phyloP scores from a whole-genome alignment of 2,113 vertebrate genomes.

The Amia ocellicauda region DNA sequence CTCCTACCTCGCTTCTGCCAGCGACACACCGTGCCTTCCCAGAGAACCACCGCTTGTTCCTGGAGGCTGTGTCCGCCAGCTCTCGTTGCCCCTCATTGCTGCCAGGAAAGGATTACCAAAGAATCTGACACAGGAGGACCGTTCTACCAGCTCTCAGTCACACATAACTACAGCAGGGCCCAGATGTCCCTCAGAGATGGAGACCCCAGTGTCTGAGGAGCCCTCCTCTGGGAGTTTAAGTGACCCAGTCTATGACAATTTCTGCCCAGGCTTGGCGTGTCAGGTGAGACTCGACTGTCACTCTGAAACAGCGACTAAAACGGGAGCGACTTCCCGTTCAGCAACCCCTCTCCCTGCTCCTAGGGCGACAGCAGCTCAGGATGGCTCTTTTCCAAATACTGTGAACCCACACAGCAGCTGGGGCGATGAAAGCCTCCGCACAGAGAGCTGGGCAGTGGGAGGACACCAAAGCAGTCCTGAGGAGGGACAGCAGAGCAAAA shows the following conservation, averaged over 20 bases:
- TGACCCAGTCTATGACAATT: conserved; percentile 47
- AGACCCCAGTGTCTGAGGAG: conserved; percentile 46
- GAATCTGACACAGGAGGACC: conserved; percentile 30
- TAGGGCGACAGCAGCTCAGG: conserved; percentile 39
- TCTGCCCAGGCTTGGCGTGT: conserved; percentile 7
- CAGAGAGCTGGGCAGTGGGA: conserved; percentile 32
- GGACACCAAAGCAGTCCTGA: conserved; percentile 26
- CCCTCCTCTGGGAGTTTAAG: conserved; percentile 45
- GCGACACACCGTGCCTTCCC: conserved; percentile 23
- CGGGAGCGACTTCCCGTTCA: conserved; percentile 39
- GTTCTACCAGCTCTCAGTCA: not conserved
- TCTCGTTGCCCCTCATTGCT: conserved; percentile 3
- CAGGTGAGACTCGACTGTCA: conserved; percentile 18
- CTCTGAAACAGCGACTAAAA: conserved; percentile 43
- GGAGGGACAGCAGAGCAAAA: conserved; percentile 38
- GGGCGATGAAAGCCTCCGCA: conserved; percentile 36
- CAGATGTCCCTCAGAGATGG: conserved; percentile 34
- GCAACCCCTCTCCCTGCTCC: conserved; percentile 32
- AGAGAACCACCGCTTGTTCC: conserved; percentile 25
- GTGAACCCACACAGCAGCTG: conserved; percentile 54
- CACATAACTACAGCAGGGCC: conserved; percentile 3
- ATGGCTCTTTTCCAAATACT: conserved; percentile 54
- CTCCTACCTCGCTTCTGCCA: conserved; percentile 22
- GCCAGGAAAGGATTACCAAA: conserved; percentile 15
- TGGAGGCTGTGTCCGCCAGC: not conserved